These are phyloP conservation scores for Phanerotoma sp. DNA, from an alignment of 2,888 invertebrate species.

Conservation along the genomic window DNA sequence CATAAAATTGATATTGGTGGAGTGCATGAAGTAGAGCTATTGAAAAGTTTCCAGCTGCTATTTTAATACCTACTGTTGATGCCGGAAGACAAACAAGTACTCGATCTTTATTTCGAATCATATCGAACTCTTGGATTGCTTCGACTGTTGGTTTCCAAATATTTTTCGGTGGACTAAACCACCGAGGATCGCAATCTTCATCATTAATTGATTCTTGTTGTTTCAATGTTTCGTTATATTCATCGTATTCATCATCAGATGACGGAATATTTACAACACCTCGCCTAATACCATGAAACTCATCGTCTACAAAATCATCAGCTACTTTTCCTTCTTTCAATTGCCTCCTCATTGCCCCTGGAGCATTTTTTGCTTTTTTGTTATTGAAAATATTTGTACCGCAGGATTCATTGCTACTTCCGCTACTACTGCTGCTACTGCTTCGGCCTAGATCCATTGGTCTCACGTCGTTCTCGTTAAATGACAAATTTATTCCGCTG, in stretches of 20 bases:
- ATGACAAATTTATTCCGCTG: slow-evolving; percentile 75
- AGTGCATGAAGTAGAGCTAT: slow-evolving; percentile 81
- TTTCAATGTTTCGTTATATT: slow-evolving; percentile 21
- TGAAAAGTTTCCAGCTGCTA: slow-evolving; percentile 74
- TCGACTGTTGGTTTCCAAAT: slow-evolving; percentile 82
- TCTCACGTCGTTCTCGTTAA: slow-evolving; percentile 67
- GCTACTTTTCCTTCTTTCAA: slow-evolving; percentile 35
- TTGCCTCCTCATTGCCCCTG: slow-evolving; percentile 31
- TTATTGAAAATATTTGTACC: slow-evolving; percentile 42
- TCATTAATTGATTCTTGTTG: slow-evolving; percentile 40
- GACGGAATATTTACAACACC: slow-evolving; percentile 29
- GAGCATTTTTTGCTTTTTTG: slow-evolving; percentile 36
- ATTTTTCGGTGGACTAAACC: slow-evolving; percentile 77
- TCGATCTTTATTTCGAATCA: slow-evolving; percentile 81
- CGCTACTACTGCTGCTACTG: slow-evolving; percentile 46
- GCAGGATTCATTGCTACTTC: slow-evolving; percentile 52
- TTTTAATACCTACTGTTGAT: slow-evolving; percentile 29
- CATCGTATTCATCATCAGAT: slow-evolving; percentile 29
- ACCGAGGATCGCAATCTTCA: slow-evolving; percentile 59
- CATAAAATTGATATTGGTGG: slow-evolving; percentile 80
- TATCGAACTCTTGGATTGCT: slow-evolving; percentile 79
- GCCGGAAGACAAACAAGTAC: slow-evolving; percentile 79
- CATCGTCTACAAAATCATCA: slow-evolving; percentile 52
- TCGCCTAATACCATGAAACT: slow-evolving; percentile 38
- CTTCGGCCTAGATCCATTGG: slow-evolving; percentile 49